Conservation (phyloP, 2,888 invertebrate species). For the Oligia latruncula region DNA sequence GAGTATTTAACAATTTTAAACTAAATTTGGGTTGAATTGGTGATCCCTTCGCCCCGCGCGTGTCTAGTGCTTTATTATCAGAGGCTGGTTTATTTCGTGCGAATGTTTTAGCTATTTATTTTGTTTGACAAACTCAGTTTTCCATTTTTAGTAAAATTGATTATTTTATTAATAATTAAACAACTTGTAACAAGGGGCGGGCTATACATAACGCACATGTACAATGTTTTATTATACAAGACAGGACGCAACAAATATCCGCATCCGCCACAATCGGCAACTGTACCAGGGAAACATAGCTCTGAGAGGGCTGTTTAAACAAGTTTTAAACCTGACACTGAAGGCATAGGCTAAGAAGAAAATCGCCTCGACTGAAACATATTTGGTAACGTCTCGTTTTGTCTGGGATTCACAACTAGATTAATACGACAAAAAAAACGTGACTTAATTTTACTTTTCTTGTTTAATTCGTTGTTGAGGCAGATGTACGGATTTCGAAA, state of each 20-base stretch:
- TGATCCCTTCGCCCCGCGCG: too few species aligned
- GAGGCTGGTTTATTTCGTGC: too few species aligned
- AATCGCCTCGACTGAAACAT: neutral
- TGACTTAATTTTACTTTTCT: neutral
- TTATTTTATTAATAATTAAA: neutral
- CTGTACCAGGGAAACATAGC: slow-evolving; percentile 44
- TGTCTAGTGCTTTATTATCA: too few species aligned
- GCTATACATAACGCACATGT: neutral
- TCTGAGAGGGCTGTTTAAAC: neutral
- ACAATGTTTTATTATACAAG: neutral
- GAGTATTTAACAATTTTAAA: too few species aligned
- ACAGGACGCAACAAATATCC: slow-evolving; percentile 17
- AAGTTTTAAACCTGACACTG: neutral
- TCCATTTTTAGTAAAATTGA: neutral
- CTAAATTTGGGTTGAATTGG: too few species aligned
- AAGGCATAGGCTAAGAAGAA: neutral
- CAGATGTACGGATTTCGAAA: neutral
- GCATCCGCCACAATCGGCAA: slow-evolving; percentile 30
- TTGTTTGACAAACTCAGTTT: neutral
- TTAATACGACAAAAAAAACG: neutral
- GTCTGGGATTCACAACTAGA: neutral
- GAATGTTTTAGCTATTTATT: too few species aligned
- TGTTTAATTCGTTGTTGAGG: too few species aligned
- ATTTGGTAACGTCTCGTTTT: neutral
- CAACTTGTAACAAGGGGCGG: neutral